A percentile compares a stretch with the other conserved stretches of the same genome.
Evolutionary conservation across 64 coral and sea anemone genomes (phyloP).

Genomic region (Montipora foliosa): DNA sequence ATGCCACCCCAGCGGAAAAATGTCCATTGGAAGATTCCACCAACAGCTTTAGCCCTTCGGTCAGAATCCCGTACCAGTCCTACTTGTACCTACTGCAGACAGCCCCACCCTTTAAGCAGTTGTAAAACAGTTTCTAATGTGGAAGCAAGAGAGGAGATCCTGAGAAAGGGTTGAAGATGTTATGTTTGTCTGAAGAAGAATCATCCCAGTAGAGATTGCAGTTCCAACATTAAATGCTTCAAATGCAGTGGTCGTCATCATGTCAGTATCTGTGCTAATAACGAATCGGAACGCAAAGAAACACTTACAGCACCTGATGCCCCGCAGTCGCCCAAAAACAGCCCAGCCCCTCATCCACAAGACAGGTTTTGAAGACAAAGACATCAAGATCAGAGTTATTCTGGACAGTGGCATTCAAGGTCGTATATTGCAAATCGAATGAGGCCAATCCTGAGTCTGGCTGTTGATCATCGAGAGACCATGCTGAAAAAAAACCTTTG

Average conservation of each 20-base stretch:
- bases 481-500: constrained; percentile 49
- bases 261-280: neutral
- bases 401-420: constrained; percentile 3
- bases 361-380: neutral
- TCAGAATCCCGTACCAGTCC: neutral
- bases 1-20: neutral
- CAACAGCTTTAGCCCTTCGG: neutral
- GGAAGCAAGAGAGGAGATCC: neutral
- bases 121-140: constrained; percentile 6
- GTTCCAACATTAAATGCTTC: neutral
- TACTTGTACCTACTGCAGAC: constrained; percentile 37
- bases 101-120: neutral
- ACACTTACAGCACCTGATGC: neutral
- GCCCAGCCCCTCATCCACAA: neutral
- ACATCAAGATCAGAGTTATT: neutral
- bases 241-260: neutral
- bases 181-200: neutral
- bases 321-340: neutral
- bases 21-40: neutral
- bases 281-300: neutral
- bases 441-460: neutral
- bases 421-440: neutral
- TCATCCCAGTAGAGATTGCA: neutral
- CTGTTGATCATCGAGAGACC: neutral
- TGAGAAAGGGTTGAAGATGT: neutral